Evolutionary conservation across 2,888 invertebrate species (phyloP).

Genomic region (Sphinx pinastri): DNA sequence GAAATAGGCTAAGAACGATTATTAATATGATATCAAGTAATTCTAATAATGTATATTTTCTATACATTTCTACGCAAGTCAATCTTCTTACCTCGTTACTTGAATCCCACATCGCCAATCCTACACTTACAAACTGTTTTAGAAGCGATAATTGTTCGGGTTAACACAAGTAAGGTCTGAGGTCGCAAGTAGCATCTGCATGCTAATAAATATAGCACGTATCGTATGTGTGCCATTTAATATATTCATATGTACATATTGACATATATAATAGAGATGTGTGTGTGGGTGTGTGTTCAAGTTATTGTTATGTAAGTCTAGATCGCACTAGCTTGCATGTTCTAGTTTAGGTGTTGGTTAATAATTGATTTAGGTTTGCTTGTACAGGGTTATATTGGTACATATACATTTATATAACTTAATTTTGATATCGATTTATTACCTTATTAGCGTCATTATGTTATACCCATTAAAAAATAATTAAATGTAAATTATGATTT

Average conservation of each 20-base stretch:
- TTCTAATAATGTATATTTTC: no score
- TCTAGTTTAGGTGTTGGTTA: neutral
- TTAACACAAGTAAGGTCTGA: constrained; percentile 36
- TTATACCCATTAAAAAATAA: no score
- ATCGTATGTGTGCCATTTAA: constrained; percentile 42
- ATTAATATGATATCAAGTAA: no score
- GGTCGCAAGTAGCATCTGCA: constrained; percentile 24
- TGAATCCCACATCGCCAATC: neutral
- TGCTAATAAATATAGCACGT: constrained; percentile 50
- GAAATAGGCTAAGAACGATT: no score
- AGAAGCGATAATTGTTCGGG: constrained; percentile 46
- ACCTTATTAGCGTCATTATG: no score
- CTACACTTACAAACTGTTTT: constrained; percentile 20
- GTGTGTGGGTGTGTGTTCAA: constrained; percentile 27
- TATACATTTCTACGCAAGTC: neutral
- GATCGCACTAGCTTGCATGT: neutral
- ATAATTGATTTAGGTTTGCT: no score
- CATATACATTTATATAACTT: no score
- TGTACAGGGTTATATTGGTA: neutral
- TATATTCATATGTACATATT: constrained; percentile 24
- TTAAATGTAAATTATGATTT: no score
- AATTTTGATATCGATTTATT: no score
- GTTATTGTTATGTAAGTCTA: constrained; percentile 29
- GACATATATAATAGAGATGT: neutral
- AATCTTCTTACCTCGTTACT: neutral